These are phyloP conservation scores for Cacatua alba DNA, from an alignment of 2,113 vertebrate species.

Conservation along the genomic window DNA sequence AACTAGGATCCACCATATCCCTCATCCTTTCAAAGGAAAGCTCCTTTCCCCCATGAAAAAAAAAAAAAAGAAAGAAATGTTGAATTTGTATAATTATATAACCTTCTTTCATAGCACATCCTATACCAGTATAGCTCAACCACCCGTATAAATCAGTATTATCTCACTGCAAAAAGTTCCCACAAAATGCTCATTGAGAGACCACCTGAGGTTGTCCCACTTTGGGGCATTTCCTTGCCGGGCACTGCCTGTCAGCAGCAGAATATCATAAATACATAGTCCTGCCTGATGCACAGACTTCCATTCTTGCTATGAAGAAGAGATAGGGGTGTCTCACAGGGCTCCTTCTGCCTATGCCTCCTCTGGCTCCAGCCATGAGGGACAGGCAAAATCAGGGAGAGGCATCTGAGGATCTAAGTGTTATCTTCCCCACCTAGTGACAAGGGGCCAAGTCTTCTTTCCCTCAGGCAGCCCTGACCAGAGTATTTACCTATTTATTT, in stretches of 20 bases:
- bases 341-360: background rate
- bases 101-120: background rate
- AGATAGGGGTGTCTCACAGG: background rate
- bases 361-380: background rate
- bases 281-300: background rate
- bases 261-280: background rate
- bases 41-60: rapidly evolving
- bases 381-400: background rate
- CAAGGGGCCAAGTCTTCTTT: background rate
- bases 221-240: background rate
- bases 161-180: background rate
- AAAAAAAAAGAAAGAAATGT: rapidly evolving
- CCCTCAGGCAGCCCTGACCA: background rate
- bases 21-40: background rate
- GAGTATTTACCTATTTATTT: background rate
- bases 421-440: background rate
- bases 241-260: background rate
- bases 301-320: background rate
- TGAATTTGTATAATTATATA: background rate
- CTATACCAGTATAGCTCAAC: background rate
- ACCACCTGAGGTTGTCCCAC: background rate
- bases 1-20: background rate
- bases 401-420: background rate
- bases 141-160: background rate
- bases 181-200: background rate